These are phyloP conservation scores for Anthophora plumipes DNA, from an alignment of 2,888 invertebrate genomes.

Conservation along the genomic window DNA sequence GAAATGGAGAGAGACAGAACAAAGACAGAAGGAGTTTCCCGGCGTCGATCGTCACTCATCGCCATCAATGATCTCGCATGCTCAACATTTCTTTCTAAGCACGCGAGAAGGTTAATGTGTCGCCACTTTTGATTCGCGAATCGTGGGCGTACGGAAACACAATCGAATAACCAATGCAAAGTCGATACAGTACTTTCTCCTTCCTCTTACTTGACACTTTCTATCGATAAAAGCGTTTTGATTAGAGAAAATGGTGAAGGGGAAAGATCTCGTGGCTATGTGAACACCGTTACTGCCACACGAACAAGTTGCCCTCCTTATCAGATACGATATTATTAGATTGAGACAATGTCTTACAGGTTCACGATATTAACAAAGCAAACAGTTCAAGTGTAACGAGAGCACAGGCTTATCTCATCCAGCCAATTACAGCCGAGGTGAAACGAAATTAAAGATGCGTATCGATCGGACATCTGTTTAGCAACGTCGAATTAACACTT, in stretches of 20 bases:
- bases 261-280: slow-evolving; percentile 9
- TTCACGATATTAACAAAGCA: slow-evolving; percentile 72
- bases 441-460: slow-evolving; percentile 80
- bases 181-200: slow-evolving; percentile 36
- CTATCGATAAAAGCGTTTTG: slow-evolving; percentile 55
- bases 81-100: background rate
- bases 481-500: slow-evolving; percentile 80
- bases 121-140: background rate
- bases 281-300: slow-evolving; percentile 18
- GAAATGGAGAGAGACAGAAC: too few species aligned
- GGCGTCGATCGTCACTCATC: too few species aligned
- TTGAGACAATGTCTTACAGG: slow-evolving; percentile 60
- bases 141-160: slow-evolving; percentile 12
- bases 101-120: slow-evolving; percentile 18
- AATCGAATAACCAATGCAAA: slow-evolving; percentile 30
- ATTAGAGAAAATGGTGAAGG: slow-evolving; percentile 40
- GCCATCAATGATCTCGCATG: too few species aligned
- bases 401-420: slow-evolving; percentile 70
- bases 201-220: slow-evolving; percentile 50
- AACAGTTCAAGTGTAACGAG: slow-evolving; percentile 64
- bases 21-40: too few species aligned
- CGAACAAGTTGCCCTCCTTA: slow-evolving; percentile 34
- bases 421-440: slow-evolving; percentile 74
- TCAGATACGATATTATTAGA: slow-evolving; percentile 59
- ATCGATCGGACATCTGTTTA: slow-evolving; percentile 78